These are phyloP conservation scores for Apodemus speciosus DNA, from an alignment of 2,113 vertebrate genomes.

Conservation along the genomic window DNA sequence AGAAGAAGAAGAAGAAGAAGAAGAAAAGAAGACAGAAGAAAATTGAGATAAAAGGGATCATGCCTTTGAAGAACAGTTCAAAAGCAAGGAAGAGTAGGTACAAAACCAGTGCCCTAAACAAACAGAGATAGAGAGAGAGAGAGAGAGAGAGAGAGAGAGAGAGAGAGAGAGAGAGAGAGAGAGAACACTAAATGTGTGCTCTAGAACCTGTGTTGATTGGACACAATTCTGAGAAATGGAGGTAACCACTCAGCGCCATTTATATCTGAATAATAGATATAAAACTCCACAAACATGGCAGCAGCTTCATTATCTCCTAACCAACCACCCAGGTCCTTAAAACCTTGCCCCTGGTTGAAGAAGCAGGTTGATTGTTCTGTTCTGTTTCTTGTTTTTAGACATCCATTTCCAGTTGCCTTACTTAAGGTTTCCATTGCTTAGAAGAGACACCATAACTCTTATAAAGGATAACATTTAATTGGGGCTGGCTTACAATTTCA, in stretches of 20 bases:
- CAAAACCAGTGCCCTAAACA: rapidly evolving
- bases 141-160: too few species aligned
- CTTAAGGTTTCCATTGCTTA: too few species aligned
- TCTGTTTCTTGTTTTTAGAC: slow-evolving; percentile 81
- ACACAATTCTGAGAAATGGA: not conserved
- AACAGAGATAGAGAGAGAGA: too few species aligned
- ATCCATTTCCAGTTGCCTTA: slow-evolving; percentile 35
- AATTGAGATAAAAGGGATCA: rapidly evolving
- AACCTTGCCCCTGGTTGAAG: slow-evolving; percentile 70
- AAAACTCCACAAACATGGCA: slow-evolving; percentile 60
- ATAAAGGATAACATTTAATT: too few species aligned
- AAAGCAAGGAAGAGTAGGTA: not conserved
- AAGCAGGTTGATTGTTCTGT: slow-evolving; percentile 80
- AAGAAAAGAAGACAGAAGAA: not conserved
- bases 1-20: too few species aligned
- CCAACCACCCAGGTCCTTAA: slow-evolving; percentile 74
- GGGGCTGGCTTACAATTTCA: too few species aligned
- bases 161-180: too few species aligned
- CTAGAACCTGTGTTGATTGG: not conserved
- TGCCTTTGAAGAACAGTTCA: not conserved
- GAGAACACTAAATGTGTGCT: not conserved
- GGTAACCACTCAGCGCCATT: not conserved
- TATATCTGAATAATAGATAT: slow-evolving; percentile 64
- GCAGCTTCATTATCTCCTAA: slow-evolving; percentile 66
- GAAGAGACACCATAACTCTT: too few species aligned